Percentiles rank a stretch among this genome's conserved stretches.
Conservation (phyloP, 2,797 vertebrate species). For the Myiotriccus ornatus region DNA sequence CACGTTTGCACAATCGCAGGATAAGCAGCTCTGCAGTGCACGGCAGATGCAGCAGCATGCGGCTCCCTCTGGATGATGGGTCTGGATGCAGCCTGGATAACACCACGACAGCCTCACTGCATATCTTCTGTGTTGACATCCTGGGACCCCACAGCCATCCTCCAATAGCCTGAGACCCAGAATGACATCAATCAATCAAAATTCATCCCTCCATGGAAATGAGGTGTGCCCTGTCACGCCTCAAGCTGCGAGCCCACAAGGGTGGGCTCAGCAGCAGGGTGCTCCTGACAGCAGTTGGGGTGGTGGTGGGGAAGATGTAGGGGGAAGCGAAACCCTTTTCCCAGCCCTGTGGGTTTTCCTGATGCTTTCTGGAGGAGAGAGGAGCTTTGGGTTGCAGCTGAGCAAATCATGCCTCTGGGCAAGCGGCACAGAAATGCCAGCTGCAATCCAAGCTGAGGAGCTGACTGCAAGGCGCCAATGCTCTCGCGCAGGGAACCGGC, state of each 20-base stretch:
- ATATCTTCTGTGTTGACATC: neutral
- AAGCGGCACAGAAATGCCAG: rapidly evolving
- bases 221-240: neutral
- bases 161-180: neutral
- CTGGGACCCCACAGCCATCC: neutral
- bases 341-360: neutral
- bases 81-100: neutral
- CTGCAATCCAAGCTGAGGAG: neutral
- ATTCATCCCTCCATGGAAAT: neutral
- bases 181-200: neutral
- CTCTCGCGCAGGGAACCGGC: rapidly evolving
- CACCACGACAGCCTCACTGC: neutral
- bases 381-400: neutral
- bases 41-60: rapidly evolving
- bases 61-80: neutral
- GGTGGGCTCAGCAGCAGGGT: neutral
- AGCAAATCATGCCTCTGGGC: neutral
- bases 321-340: neutral
- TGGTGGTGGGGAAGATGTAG: neutral
- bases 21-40: neutral
- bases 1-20: neutral
- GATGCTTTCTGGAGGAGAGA: neutral
- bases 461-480: neutral
- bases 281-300: rapidly evolving
- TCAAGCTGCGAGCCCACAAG: neutral